Conservation (phyloP, 2,888 invertebrate genomes). For the Metalampra italica region DNA sequence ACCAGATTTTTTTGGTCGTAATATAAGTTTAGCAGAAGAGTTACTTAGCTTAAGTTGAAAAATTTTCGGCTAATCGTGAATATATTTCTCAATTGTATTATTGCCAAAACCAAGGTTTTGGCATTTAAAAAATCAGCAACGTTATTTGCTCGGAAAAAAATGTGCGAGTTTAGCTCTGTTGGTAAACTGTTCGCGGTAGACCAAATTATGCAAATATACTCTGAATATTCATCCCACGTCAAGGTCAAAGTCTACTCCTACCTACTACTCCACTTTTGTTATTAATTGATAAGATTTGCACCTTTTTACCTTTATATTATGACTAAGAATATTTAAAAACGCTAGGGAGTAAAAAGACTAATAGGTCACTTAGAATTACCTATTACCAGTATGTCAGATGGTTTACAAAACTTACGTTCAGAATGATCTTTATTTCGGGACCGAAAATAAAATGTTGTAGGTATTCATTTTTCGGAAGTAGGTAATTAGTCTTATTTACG, state of each 20-base stretch:
- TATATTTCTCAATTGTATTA: too few species aligned
- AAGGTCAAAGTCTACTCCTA: slow-evolving; percentile 45
- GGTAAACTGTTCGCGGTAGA: not conserved
- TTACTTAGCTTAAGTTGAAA: too few species aligned
- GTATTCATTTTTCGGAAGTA: not conserved
- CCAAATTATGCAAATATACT: slow-evolving; percentile 19
- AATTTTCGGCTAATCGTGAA: too few species aligned
- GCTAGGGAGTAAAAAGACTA: not conserved
- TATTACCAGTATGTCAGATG: too few species aligned
- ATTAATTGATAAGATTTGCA: slow-evolving; percentile 30
- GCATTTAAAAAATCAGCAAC: not conserved
- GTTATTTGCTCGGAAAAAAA: not conserved
- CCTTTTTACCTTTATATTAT: slow-evolving; percentile 20
- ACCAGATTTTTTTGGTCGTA: too few species aligned
- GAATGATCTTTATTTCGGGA: too few species aligned
- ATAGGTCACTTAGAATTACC: too few species aligned
- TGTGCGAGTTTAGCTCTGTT: not conserved
- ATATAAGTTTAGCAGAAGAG: too few species aligned
- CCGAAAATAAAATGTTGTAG: too few species aligned
- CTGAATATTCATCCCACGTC: slow-evolving; percentile 29
- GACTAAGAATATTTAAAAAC: not conserved
- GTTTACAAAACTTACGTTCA: too few species aligned
- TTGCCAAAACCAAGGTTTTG: too few species aligned
- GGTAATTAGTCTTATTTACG: not conserved
- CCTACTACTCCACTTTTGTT: slow-evolving; percentile 12